Evolutionary conservation across 2,888 invertebrate genomes (phyloP).

Genomic region (Phengaris alcon): DNA sequence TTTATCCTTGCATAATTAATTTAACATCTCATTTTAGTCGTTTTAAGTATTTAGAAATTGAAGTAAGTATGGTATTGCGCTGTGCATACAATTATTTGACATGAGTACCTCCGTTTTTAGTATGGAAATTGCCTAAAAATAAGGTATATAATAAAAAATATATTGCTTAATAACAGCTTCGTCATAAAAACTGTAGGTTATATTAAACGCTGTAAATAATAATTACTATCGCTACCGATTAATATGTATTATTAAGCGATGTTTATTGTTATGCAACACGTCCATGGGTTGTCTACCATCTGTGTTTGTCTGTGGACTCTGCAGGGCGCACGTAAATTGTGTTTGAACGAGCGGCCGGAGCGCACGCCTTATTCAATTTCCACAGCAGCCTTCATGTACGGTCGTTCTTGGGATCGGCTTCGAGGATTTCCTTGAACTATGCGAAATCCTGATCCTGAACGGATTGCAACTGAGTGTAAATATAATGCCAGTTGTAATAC

Average conservation of each 20-base stretch:
- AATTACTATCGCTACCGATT: neutral
- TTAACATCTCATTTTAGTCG: too few relatives aligned
- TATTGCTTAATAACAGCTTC: too few relatives aligned
- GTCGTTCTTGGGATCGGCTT: neutral
- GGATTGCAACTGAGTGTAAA: too few relatives aligned
- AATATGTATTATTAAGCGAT: neutral
- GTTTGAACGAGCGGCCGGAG: neutral
- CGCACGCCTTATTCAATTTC: neutral
- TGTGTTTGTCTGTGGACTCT: neutral
- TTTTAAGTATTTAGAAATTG: too few relatives aligned
- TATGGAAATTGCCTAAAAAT: too few relatives aligned
- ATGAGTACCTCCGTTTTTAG: too few relatives aligned
- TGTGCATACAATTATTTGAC: too few relatives aligned
- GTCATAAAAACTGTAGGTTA: too few relatives aligned
- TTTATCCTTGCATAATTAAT: too few relatives aligned
- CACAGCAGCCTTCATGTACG: neutral
- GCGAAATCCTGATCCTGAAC: neutral
- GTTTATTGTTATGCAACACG: neutral
- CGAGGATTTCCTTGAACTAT: neutral
- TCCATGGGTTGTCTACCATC: neutral
- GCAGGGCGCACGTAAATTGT: slow-evolving; percentile 1
- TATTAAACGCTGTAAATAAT: neutral
- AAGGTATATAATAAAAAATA: too few relatives aligned
- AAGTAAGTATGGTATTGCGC: too few relatives aligned
- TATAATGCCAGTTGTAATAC: too few relatives aligned